These are phyloP conservation scores for Phengaris alcon DNA, from an alignment of 2,888 invertebrate species.

Conservation along the genomic window DNA sequence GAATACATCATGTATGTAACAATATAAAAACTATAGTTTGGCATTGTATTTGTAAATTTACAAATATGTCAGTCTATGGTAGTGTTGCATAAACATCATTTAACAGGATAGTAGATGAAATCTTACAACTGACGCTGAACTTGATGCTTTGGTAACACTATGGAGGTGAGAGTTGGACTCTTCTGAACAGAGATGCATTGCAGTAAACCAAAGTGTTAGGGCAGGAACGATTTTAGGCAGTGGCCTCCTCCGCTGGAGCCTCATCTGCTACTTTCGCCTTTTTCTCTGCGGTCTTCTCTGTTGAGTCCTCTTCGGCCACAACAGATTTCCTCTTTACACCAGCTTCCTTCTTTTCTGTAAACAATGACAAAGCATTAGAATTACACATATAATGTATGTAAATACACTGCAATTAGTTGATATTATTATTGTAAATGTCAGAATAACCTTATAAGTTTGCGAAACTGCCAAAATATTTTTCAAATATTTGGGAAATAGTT, in stretches of 20 bases:
- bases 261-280: conserved; percentile 85
- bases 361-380: not conserved
- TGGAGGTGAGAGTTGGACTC: conserved; percentile 63
- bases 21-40: conserved; percentile 61
- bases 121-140: not conserved
- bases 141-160: conserved; percentile 34
- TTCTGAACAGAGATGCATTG: conserved; percentile 72
- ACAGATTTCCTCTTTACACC: conserved; percentile 86
- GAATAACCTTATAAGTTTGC: not conserved
- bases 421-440: not conserved
- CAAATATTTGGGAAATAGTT: not conserved
- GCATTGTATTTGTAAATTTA: conserved; percentile 49
- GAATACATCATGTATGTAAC: conserved; percentile 51
- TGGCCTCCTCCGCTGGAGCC: conserved; percentile 73
- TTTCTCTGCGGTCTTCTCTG: conserved; percentile 84
- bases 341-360: conserved; percentile 73
- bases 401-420: not conserved
- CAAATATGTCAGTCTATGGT: conserved; percentile 51
- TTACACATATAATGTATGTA: conserved; percentile 11
- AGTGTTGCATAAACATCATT: conserved; percentile 25
- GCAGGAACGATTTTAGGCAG: conserved; percentile 68
- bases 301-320: conserved; percentile 73
- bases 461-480: too few species aligned
- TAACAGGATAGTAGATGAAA: not conserved
- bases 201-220: conserved; percentile 68